Conservation (phyloP, 2,888 invertebrate genomes). For the Rotaria magnacalcarata region DNA sequence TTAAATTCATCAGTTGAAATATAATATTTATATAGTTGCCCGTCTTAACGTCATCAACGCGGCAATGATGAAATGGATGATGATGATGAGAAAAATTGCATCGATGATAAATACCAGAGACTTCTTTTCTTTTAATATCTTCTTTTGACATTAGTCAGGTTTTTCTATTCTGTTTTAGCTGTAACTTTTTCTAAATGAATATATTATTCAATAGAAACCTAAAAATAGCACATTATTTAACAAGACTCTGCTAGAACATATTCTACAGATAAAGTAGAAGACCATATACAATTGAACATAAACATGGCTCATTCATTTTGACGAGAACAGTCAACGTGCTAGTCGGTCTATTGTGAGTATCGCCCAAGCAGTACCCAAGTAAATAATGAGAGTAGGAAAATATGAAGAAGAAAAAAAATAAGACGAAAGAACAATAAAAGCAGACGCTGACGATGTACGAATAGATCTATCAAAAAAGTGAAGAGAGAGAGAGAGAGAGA, state of each 20-base stretch:
- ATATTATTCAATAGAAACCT: neutral
- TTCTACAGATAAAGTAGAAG: neutral
- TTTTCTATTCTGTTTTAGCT: neutral
- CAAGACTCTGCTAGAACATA: neutral
- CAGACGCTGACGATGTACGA: neutral
- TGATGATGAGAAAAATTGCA: neutral
- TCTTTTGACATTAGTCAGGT: neutral
- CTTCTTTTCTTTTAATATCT: neutral
- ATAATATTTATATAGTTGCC: neutral
- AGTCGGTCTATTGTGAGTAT: neutral
- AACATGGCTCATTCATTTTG: neutral
- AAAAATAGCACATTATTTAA: neutral
- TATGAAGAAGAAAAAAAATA: neutral
- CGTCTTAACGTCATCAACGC: neutral
- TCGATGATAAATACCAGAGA: neutral
- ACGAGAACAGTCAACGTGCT: neutral
- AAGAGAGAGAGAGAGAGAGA: neutral
- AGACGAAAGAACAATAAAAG: neutral
- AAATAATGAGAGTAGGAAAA: neutral
- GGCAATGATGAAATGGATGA: neutral
- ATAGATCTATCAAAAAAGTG: neutral
- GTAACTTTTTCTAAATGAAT: neutral
- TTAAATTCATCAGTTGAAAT: neutral
- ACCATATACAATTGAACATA: neutral
- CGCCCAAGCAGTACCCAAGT: neutral